phyloP scores from a whole-genome alignment of 1,140 invertebrate species.

The Zaprionus capensis region DNA sequence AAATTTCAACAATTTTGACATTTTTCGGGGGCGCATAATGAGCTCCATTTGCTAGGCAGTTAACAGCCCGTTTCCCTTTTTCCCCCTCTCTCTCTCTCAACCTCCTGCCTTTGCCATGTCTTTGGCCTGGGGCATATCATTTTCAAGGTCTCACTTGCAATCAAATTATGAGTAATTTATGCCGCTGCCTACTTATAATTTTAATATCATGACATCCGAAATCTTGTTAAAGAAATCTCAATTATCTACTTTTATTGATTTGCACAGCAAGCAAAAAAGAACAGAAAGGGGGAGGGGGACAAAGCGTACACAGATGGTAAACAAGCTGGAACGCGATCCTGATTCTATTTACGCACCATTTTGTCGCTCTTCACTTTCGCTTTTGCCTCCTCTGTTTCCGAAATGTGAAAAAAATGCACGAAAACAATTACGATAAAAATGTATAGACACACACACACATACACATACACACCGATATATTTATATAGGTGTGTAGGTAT shows the following conservation, averaged over 20 bases:
- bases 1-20: slow-evolving; percentile 34
- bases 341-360: slow-evolving; percentile 77
- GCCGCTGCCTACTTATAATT: slow-evolving; percentile 66
- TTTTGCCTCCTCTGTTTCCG: slow-evolving; percentile 23
- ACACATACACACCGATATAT: slow-evolving; percentile 8
- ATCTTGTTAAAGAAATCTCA: slow-evolving; percentile 82
- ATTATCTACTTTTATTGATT: slow-evolving; percentile 82
- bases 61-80: neutral
- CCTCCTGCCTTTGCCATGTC: neutral
- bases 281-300: neutral
- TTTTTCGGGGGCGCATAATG: slow-evolving; percentile 32
- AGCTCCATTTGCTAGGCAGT: slow-evolving; percentile 31
- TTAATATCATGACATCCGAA: slow-evolving; percentile 77
- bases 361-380: slow-evolving; percentile 66
- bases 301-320: slow-evolving; percentile 62
- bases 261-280: slow-evolving; percentile 57
- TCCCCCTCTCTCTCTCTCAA: neutral
- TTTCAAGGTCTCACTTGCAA: slow-evolving; percentile 66
- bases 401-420: slow-evolving; percentile 62
- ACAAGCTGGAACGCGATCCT: slow-evolving; percentile 56
- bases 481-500: slow-evolving; percentile 8
- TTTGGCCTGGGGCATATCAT: slow-evolving; percentile 41
- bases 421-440: slow-evolving; percentile 82
- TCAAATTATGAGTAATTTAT: slow-evolving; percentile 79
- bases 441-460: slow-evolving; percentile 14